A percentile compares a stretch with the other conserved stretches of the same genome.
Evolutionary conservation across 2,797 vertebrate species (phyloP).

Genomic region (Ctenopoma multispine): DNA sequence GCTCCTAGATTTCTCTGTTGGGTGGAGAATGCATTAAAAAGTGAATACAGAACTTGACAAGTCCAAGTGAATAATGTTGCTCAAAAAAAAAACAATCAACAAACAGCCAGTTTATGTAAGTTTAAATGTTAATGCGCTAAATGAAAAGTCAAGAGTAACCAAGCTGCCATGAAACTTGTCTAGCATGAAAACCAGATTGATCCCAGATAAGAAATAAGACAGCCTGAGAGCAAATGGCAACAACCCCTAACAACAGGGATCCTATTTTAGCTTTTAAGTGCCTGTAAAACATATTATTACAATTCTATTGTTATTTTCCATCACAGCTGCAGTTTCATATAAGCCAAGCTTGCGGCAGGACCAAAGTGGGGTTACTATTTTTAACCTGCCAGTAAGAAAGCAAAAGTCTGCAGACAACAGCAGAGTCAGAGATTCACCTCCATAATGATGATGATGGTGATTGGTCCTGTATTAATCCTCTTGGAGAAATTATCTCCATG

Average conservation of each 20-base stretch:
- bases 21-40: too few species aligned
- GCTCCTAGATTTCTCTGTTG: too few species aligned
- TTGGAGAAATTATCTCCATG: too few species aligned
- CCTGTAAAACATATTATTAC: conserved; percentile 54
- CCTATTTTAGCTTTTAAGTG: conserved; percentile 55
- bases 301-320: conserved; percentile 56
- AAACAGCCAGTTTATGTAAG: not conserved
- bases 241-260: conserved; percentile 53
- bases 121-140: not conserved
- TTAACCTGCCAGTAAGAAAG: conserved; percentile 72
- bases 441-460: not conserved
- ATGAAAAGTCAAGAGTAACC: not conserved
- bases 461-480: too few species aligned
- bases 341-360: conserved; percentile 30
- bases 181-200: not conserved
- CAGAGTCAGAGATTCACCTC: conserved; percentile 3
- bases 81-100: too few species aligned
- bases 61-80: too few species aligned
- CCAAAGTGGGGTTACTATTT: conserved; percentile 67
- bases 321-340: conserved; percentile 60
- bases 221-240: not conserved
- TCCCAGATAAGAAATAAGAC: too few species aligned
- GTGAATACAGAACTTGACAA: too few species aligned
- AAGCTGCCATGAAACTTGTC: not conserved
- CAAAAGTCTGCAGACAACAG: conserved; percentile 49